These are phyloP conservation scores for Lithobates pipiens DNA, from an alignment of 2,797 vertebrate genomes.

Conservation along the genomic window DNA sequence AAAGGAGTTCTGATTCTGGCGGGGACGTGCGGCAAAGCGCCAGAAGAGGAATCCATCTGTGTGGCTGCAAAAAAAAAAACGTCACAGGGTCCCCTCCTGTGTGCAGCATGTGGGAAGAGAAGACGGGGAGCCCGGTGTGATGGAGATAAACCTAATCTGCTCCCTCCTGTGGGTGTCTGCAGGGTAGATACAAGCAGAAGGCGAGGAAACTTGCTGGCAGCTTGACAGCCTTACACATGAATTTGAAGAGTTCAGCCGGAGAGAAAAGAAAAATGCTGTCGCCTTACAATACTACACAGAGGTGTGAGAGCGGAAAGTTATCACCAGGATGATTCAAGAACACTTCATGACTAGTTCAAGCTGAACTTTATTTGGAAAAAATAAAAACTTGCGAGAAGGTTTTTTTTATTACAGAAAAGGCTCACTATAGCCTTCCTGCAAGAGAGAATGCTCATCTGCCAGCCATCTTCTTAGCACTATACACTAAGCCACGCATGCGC, in stretches of 20 bases:
- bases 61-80: constrained; percentile 41
- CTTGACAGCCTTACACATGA: constrained; percentile 30
- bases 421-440: too few species aligned
- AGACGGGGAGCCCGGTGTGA: constrained; percentile 56
- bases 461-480: too few species aligned
- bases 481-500: too few species aligned
- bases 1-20: constrained; percentile 54
- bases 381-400: too few species aligned
- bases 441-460: too few species aligned
- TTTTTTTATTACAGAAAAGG: too few species aligned
- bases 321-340: neutral
- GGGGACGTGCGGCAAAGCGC: constrained; percentile 38
- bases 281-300: neutral
- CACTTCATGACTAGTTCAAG: neutral
- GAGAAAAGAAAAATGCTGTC: neutral
- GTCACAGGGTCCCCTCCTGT: constrained; percentile 57
- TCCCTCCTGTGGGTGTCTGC: constrained; percentile 60
- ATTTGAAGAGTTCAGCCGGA: constrained; percentile 37
- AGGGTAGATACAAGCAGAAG: constrained; percentile 58
- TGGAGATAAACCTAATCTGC: constrained; percentile 60
- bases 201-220: constrained; percentile 55
- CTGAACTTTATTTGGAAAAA: too few species aligned
- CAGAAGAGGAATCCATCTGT: constrained; percentile 53
- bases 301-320: neutral
- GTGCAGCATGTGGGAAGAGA: constrained; percentile 48